phyloP scores from a whole-genome alignment of 1,140 invertebrate species.

The Hirudo medicinalis region DNA sequence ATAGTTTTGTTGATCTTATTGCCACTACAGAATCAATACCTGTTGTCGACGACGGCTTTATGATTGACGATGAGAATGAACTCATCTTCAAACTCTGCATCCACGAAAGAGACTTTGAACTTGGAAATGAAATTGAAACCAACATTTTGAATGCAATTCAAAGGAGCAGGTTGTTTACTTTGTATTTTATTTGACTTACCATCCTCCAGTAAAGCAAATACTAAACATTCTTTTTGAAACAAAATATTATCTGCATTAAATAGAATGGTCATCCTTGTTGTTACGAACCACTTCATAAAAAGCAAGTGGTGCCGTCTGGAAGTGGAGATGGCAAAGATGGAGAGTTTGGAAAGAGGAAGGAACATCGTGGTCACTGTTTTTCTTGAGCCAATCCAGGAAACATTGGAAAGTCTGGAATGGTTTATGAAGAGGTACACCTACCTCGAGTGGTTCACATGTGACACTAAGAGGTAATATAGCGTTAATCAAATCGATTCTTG shows the following conservation, averaged over 20 bases:
- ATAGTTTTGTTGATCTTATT: too few relatives aligned
- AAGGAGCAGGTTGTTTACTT: neutral
- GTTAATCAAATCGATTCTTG: neutral
- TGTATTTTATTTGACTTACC: too few relatives aligned
- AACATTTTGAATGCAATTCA: conserved; percentile 5
- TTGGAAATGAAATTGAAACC: neutral
- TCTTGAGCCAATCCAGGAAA: neutral
- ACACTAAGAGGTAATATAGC: neutral
- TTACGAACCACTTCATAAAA: neutral
- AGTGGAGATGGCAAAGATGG: neutral
- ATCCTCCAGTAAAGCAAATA: too few relatives aligned
- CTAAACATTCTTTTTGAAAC: too few relatives aligned
- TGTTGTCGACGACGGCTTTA: neutral
- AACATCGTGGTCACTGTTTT: conserved; percentile 4
- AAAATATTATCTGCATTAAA: neutral
- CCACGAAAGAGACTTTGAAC: conserved; percentile 5
- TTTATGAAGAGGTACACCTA: conserved; percentile 1
- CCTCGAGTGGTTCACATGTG: conserved; percentile 5
- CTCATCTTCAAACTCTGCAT: neutral
- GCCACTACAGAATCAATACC: neutral
- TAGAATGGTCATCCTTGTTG: neutral
- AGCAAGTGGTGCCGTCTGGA: conserved; percentile 5
- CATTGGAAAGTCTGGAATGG: neutral
- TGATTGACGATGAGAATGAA: neutral
- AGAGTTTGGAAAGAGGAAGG: conserved; percentile 1